Evolutionary conservation across 2,113 vertebrate species (phyloP).

Genomic region (Anguilla rostrata): DNA sequence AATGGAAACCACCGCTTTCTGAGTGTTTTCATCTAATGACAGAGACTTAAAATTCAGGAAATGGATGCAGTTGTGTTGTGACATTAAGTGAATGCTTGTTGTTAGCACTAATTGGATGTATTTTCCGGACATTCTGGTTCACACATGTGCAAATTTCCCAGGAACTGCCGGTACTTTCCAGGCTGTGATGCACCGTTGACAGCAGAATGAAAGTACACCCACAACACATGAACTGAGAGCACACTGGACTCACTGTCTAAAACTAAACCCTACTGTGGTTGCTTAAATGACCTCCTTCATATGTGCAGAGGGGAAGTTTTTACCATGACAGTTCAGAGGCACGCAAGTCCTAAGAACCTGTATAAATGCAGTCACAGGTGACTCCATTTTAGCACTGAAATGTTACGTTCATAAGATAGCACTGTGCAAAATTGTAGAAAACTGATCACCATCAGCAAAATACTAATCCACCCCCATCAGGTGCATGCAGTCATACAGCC

Average conservation of each 20-base stretch:
- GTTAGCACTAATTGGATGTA: not conserved
- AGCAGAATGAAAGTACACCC: slow-evolving; percentile 2
- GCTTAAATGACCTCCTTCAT: not conserved
- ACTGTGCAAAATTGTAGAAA: not conserved
- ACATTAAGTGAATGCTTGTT: not conserved
- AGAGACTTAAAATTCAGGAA: not conserved
- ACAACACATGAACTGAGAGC: not conserved
- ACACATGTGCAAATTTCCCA: not conserved
- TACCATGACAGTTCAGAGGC: not conserved
- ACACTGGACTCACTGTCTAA: not conserved
- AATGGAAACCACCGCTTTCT: not conserved
- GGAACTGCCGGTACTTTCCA: slow-evolving; percentile 5
- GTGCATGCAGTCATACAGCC: too few species aligned
- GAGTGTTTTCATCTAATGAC: not conserved
- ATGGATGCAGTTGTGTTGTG: not conserved
- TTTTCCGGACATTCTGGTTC: not conserved
- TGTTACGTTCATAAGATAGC: not conserved
- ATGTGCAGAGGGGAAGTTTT: not conserved
- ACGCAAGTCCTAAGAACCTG: not conserved
- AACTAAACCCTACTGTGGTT: not conserved
- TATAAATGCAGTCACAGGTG: not conserved
- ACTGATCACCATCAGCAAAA: not conserved
- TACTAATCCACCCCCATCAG: not conserved
- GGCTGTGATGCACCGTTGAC: not conserved
- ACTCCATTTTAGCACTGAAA: not conserved